phyloP scores from a whole-genome alignment of 2,113 vertebrate genomes.

The Corythaeola cristata region DNA sequence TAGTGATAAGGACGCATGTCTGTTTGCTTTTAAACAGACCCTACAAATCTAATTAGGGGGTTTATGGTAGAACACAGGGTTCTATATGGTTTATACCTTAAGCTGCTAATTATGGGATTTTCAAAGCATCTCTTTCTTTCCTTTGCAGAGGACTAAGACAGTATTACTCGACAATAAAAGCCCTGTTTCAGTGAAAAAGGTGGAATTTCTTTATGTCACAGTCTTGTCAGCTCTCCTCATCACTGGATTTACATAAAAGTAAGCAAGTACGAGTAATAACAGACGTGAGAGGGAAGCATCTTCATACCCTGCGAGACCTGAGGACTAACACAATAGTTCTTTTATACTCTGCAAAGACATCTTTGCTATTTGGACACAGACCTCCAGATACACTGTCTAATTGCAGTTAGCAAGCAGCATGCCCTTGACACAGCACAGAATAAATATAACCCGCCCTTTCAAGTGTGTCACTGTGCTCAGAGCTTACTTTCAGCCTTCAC shows the following conservation, averaged over 20 bases:
- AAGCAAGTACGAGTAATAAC: constrained; percentile 39
- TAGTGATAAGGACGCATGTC: constrained; percentile 15
- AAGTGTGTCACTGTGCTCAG: constrained; percentile 9
- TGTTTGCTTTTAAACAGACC: constrained; percentile 44
- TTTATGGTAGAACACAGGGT: background rate
- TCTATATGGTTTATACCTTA: background rate
- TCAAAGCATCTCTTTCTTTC: constrained; percentile 27
- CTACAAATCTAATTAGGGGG: constrained; percentile 7
- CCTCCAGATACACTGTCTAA: constrained; percentile 30
- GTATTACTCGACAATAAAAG: constrained; percentile 15
- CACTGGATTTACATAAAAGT: constrained; percentile 58
- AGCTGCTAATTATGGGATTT: constrained; percentile 36
- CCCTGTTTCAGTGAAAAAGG: constrained; percentile 25
- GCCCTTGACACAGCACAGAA: constrained; percentile 49
- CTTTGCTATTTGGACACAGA: background rate
- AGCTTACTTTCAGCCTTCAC: background rate
- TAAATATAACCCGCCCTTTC: constrained; percentile 58
- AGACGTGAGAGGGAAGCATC: background rate
- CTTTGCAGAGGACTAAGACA: background rate
- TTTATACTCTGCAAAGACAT: constrained; percentile 43
- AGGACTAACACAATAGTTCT: constrained; percentile 48
- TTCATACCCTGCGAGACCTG: background rate
- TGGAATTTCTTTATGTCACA: constrained; percentile 32
- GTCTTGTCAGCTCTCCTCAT: constrained; percentile 38
- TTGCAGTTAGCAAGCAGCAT: constrained; percentile 36